These are phyloP conservation scores for Leptopilina myrica DNA, from an alignment of 2,888 invertebrate species.

Conservation along the genomic window DNA sequence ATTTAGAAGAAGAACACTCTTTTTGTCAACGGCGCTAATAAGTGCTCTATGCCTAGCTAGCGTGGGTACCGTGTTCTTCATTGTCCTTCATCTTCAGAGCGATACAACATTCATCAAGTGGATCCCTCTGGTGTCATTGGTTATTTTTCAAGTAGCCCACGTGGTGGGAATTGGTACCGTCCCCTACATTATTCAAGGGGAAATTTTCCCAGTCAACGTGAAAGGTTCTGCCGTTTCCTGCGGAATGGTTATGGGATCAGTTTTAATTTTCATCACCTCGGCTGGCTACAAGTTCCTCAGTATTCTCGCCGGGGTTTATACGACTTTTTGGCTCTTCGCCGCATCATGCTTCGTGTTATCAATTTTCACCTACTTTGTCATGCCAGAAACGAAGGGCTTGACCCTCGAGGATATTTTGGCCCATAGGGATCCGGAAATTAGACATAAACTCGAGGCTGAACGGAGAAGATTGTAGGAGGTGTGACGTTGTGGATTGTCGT, in stretches of 20 bases:
- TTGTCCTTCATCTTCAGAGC: constrained; percentile 75
- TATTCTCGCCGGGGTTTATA: constrained; percentile 78
- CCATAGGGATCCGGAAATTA: constrained; percentile 57
- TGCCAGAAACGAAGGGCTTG: constrained; percentile 82
- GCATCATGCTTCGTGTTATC: constrained; percentile 71
- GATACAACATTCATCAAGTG: constrained; percentile 78
- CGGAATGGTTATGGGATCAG: constrained; percentile 81
- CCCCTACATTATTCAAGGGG: constrained; percentile 82
- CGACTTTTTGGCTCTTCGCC: constrained; percentile 80
- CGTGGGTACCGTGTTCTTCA: constrained; percentile 78
- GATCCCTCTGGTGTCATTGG: constrained; percentile 80
- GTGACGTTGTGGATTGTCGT: too few relatives aligned
- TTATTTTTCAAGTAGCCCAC: constrained; percentile 81
- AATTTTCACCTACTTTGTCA: constrained; percentile 77
- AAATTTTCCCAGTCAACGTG: constrained; percentile 82
- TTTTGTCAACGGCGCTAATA: constrained; percentile 80
- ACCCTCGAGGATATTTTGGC: constrained; percentile 80
- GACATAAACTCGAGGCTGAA: not conserved
- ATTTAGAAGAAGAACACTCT: constrained; percentile 80
- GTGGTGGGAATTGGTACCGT: constrained; percentile 82
- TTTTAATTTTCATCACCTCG: constrained; percentile 80
- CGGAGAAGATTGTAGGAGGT: not conserved
- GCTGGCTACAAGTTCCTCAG: constrained; percentile 80
- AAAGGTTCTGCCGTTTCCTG: constrained; percentile 83
- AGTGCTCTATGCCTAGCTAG: constrained; percentile 79